Percentiles rank a stretch among this genome's conserved stretches.
Conservation (phyloP, 1,140 invertebrate genomes). For the Orchesella cincta region DNA sequence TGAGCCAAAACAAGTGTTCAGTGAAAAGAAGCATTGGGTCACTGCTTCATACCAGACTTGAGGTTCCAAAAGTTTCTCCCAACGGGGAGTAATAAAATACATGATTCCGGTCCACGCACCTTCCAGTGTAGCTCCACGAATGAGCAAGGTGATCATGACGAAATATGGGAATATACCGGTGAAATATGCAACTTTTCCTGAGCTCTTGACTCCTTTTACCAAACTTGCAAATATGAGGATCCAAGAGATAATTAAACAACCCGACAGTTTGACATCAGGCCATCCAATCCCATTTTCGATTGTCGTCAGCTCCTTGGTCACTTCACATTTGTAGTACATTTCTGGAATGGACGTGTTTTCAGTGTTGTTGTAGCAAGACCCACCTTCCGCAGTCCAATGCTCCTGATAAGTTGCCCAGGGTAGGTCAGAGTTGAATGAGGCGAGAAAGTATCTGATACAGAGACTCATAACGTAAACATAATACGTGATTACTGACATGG, state of each 20-base stretch:
- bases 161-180: constrained; percentile 67
- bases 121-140: constrained; percentile 64
- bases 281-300: constrained; percentile 72
- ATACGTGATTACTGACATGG: constrained; percentile 45
- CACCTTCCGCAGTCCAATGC: constrained; percentile 47
- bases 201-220: constrained; percentile 74
- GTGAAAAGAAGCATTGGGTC: constrained; percentile 62
- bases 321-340: constrained; percentile 56
- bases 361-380: background rate
- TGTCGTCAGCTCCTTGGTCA: constrained; percentile 63
- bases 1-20: constrained; percentile 59
- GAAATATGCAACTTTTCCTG: constrained; percentile 54
- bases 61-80: constrained; percentile 60
- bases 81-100: constrained; percentile 65
- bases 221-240: constrained; percentile 72
- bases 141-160: constrained; percentile 65
- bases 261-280: constrained; percentile 71
- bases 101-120: constrained; percentile 65
- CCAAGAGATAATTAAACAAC: constrained; percentile 76
- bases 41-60: constrained; percentile 55
- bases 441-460: constrained; percentile 56
- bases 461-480: constrained; percentile 56
- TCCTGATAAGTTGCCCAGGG: constrained; percentile 54
- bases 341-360: background rate
- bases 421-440: constrained; percentile 53